Percentiles rank a stretch among this genome's conserved stretches.
Conservation (phyloP, 2,113 vertebrate genomes). For the Festucalex cinctus region DNA sequence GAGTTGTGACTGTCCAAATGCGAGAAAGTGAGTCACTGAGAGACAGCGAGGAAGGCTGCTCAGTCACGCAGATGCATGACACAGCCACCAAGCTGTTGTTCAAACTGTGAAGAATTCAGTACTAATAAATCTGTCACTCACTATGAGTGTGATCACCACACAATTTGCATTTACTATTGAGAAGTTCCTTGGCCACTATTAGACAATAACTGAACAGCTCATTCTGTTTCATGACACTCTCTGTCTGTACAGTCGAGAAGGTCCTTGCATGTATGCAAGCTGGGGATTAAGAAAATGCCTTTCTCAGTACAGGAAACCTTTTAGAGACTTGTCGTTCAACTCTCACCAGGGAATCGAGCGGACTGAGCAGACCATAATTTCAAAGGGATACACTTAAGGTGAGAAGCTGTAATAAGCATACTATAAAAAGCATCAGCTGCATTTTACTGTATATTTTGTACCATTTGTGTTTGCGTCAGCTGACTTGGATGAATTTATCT, state of each 20-base stretch:
- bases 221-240: neutral
- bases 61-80: slow-evolving; percentile 31
- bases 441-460: slow-evolving; percentile 1
- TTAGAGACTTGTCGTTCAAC: neutral
- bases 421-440: neutral
- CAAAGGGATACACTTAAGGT: slow-evolving; percentile 1
- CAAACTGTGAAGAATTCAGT: slow-evolving; percentile 51
- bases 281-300: neutral
- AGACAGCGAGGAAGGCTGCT: slow-evolving; percentile 8
- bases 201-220: neutral
- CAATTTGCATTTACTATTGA: slow-evolving; percentile 6
- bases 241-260: neutral
- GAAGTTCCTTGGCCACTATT: slow-evolving; percentile 8
- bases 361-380: neutral
- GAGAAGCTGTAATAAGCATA: neutral
- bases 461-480: neutral
- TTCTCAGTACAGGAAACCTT: neutral
- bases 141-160: slow-evolving; percentile 6
- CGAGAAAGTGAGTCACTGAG: slow-evolving; percentile 6
- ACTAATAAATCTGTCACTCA: slow-evolving; percentile 55
- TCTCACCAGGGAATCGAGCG: neutral
- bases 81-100: slow-evolving; percentile 39
- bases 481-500: neutral
- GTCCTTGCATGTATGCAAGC: neutral
- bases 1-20: slow-evolving; percentile 28